Evolutionary conservation across 2,888 invertebrate genomes (phyloP).

Genomic region (Nomada fabriciana): DNA sequence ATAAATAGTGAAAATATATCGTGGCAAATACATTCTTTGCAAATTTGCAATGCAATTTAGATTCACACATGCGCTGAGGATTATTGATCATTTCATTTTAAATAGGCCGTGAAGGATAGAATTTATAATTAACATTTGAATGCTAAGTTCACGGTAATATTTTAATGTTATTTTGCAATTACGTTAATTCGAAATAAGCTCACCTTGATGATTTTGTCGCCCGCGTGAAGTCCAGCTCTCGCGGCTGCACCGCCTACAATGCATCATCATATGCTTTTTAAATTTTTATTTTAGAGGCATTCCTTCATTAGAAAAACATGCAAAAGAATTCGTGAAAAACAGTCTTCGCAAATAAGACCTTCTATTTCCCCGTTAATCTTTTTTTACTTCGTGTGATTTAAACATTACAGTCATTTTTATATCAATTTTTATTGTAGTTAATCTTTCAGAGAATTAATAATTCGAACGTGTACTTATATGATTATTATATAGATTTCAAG

Average conservation of each 20-base stretch:
- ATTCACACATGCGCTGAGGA: not conserved
- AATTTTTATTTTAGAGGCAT: slow-evolving; percentile 17
- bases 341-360: slow-evolving; percentile 1
- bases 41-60: not conserved
- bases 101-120: not conserved
- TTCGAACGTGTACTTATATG: not conserved
- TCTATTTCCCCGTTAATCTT: not conserved
- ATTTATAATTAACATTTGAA: not conserved
- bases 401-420: too few species aligned
- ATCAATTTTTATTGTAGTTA: not conserved
- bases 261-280: slow-evolving; percentile 50
- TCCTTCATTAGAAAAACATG: slow-evolving; percentile 12
- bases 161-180: slow-evolving; percentile 33
- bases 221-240: slow-evolving; percentile 95
- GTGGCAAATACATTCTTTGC: not conserved
- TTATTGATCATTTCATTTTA: not conserved
- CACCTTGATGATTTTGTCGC: slow-evolving; percentile 97
- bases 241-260: slow-evolving; percentile 95
- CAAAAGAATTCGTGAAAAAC: not conserved
- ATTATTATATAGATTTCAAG: too few species aligned
- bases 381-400: not conserved
- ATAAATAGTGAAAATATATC: slow-evolving; percentile 29
- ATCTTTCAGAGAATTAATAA: not conserved
- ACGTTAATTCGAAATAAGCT: slow-evolving; percentile 67
- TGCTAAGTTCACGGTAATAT: slow-evolving; percentile 1